Evolutionary conservation across 1,140 invertebrate species (phyloP).

Genomic region (Agraylea sexmaculata): DNA sequence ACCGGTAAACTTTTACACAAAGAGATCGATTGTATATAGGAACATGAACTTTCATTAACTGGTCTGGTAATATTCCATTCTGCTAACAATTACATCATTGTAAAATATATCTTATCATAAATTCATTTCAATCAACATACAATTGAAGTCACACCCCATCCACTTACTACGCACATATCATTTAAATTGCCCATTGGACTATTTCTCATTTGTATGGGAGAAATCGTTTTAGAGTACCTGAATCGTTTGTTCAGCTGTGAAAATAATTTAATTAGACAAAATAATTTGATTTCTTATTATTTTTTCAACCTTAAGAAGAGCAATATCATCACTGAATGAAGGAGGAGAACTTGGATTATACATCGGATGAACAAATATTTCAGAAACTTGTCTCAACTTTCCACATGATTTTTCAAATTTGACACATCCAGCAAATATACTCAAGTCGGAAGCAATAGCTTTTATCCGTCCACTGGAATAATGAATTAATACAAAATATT

Average conservation of each 20-base stretch:
- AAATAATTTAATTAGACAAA: background rate
- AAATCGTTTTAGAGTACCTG: background rate
- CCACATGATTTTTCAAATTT: conserved; percentile 8
- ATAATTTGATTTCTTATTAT: background rate
- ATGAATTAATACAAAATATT: background rate
- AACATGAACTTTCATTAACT: conserved; percentile 11
- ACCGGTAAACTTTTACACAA: conserved; percentile 6
- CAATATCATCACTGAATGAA: no score
- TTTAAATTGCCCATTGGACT: background rate
- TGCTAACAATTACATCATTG: background rate
- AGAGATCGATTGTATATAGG: conserved; percentile 6
- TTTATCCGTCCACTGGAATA: background rate
- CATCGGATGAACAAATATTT: conserved; percentile 1
- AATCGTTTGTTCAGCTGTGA: background rate
- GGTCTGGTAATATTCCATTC: background rate
- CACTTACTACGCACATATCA: conserved; percentile 5
- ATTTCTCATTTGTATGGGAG: background rate
- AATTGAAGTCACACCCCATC: conserved; percentile 1
- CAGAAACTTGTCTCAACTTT: background rate
- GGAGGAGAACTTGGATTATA: background rate
- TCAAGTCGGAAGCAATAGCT: background rate
- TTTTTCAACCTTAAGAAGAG: no score
- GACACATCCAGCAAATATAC: background rate
- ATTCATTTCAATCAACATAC: background rate
- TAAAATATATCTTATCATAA: background rate